These are phyloP conservation scores for Thaleichthys pacificus DNA, from an alignment of 2,797 vertebrate genomes.

Conservation along the genomic window DNA sequence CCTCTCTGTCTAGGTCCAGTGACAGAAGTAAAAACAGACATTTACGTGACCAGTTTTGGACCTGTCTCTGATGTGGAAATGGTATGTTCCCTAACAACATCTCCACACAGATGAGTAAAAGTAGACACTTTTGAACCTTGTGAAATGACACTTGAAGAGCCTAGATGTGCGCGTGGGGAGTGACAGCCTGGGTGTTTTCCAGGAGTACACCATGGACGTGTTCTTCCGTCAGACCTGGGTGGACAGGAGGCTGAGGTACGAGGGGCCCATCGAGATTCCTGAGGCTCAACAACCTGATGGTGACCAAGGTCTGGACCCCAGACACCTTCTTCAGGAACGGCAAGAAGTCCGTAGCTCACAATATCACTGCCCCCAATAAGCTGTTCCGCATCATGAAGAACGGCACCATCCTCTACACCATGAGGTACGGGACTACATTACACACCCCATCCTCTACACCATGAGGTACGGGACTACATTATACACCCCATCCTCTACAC, in stretches of 20 bases:
- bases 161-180: neutral
- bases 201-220: slow-evolving; percentile 99
- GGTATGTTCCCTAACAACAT: slow-evolving; percentile 71
- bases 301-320: slow-evolving; percentile 97
- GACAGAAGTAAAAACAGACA: slow-evolving; percentile 99
- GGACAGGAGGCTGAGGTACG: slow-evolving; percentile 90
- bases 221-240: slow-evolving; percentile 99
- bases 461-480: slow-evolving; percentile 87
- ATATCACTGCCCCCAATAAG: slow-evolving; percentile 98
- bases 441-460: slow-evolving; percentile 96
- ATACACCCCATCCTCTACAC: slow-evolving; percentile 98
- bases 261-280: slow-evolving; percentile 96
- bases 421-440: slow-evolving; percentile 84
- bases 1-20: slow-evolving; percentile 84
- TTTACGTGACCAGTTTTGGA: slow-evolving; percentile 99
- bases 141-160: too few relatives aligned
- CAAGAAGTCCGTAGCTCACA: slow-evolving; percentile 96
- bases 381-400: slow-evolving; percentile 99
- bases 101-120: neutral
- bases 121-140: neutral
- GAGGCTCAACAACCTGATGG: slow-evolving; percentile 97
- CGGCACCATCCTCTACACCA: slow-evolving; percentile 96
- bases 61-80: slow-evolving; percentile 99
- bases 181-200: neutral
- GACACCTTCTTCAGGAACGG: slow-evolving; percentile 99